These are phyloP conservation scores for Prinia subflava DNA, from an alignment of 2,113 vertebrate species.

Conservation along the genomic window DNA sequence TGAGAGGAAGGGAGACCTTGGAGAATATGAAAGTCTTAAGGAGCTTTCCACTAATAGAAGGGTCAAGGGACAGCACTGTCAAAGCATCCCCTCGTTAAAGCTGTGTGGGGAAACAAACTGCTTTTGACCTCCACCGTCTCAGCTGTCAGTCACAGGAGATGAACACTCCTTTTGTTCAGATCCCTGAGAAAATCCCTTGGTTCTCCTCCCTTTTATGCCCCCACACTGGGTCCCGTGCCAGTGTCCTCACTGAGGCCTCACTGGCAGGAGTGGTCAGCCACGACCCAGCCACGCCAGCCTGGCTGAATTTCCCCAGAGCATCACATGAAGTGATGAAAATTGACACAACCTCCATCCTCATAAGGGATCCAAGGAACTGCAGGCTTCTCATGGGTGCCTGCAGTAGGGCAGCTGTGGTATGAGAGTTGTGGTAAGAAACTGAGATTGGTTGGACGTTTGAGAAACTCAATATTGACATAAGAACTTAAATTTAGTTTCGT, in stretches of 20 bases:
- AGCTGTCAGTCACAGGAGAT: neutral
- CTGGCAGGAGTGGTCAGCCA: neutral
- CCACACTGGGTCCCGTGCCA: accelerated
- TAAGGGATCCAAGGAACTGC: neutral
- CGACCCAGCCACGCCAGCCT: neutral
- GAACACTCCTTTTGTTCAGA: neutral
- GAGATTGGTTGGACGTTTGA: neutral
- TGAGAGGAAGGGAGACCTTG: constrained; percentile 58
- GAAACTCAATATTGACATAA: neutral
- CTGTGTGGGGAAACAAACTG: constrained; percentile 58
- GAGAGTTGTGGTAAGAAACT: neutral
- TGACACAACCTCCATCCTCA: neutral
- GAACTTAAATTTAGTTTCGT: neutral
- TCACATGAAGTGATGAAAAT: neutral
- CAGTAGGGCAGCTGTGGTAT: neutral
- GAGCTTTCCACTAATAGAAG: constrained; percentile 28
- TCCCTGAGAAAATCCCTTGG: neutral
- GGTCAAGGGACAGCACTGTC: constrained; percentile 52
- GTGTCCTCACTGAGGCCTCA: neutral
- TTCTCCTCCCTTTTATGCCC: neutral
- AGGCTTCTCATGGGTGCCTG: neutral
- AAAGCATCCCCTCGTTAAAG: neutral
- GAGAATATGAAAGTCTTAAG: constrained; percentile 64
- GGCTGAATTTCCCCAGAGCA: neutral
- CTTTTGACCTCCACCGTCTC: neutral